A percentile compares a stretch with the other conserved stretches of the same genome.
Conservation (phyloP, 1,140 invertebrate genomes). For the Penaeus chinensis region DNA sequence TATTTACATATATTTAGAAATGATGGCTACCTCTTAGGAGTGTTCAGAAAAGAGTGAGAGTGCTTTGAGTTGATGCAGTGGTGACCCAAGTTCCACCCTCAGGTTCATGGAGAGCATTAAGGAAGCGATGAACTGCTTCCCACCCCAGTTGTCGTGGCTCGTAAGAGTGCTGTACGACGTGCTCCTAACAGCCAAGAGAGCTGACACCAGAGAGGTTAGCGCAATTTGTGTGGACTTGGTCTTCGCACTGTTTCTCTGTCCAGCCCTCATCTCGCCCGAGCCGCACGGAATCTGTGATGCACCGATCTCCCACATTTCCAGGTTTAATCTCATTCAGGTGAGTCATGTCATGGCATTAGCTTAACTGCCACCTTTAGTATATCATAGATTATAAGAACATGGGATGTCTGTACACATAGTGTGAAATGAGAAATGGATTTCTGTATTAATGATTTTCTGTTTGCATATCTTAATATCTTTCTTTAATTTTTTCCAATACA, state of each 20-base stretch:
- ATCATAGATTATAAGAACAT: too few species aligned
- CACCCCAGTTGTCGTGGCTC: conserved; percentile 76
- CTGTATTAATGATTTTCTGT: conserved; percentile 54
- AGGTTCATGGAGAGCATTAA: conserved; percentile 71
- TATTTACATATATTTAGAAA: conserved; percentile 15
- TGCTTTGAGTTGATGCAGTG: not conserved
- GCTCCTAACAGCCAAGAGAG: conserved; percentile 68
- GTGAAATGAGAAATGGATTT: too few species aligned
- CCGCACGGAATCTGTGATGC: conserved; percentile 94
- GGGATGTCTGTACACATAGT: too few species aligned
- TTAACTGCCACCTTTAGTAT: not conserved
- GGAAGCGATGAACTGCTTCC: conserved; percentile 84
- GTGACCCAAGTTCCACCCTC: not conserved
- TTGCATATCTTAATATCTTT: conserved; percentile 36
- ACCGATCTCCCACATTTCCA: conserved; percentile 88
- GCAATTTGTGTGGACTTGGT: conserved; percentile 92
- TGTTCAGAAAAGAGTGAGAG: not conserved
- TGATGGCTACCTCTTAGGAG: not conserved
- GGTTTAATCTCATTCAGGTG: conserved; percentile 91
- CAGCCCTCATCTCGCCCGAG: conserved; percentile 96
- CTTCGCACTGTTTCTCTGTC: conserved; percentile 94
- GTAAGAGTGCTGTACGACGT: conserved; percentile 72
- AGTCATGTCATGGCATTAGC: conserved; percentile 2
- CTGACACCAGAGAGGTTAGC: conserved; percentile 73
- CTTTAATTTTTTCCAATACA: conserved; percentile 62